Evolutionary conservation across 1,140 invertebrate species (phyloP).

Genomic region (Tachypleus tridentatus): DNA sequence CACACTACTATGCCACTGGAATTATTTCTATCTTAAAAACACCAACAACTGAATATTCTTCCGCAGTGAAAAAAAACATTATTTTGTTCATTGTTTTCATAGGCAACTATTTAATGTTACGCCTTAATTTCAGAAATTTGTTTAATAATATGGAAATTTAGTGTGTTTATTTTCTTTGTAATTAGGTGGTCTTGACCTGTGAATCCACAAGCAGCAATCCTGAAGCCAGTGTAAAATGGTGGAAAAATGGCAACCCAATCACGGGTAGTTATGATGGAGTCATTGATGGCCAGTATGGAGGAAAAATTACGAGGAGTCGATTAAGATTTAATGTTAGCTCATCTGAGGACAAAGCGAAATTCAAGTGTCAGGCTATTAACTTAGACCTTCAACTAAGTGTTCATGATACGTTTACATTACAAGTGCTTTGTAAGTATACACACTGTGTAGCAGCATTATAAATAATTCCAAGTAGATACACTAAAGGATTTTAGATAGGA

Average conservation of each 20-base stretch:
- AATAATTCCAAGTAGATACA: too few relatives aligned
- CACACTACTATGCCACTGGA: too few relatives aligned
- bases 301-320: conserved; percentile 64
- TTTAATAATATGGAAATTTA: too few relatives aligned
- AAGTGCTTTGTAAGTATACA: conserved; percentile 73
- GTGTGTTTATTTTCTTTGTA: too few relatives aligned
- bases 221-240: conserved; percentile 79
- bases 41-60: too few relatives aligned
- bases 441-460: not conserved
- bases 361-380: conserved; percentile 86
- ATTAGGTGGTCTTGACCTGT: conserved; percentile 53
- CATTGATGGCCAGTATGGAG: conserved; percentile 63
- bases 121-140: too few relatives aligned
- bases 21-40: too few relatives aligned
- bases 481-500: too few relatives aligned
- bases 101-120: too few relatives aligned
- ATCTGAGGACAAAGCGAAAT: conserved; percentile 60
- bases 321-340: conserved; percentile 71
- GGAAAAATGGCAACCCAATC: conserved; percentile 66
- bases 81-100: too few relatives aligned
- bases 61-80: too few relatives aligned
- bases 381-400: conserved; percentile 63
- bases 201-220: conserved; percentile 87
- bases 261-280: conserved; percentile 51
- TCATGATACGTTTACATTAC: conserved; percentile 69